Base-by-base conservation (phyloP, 2,113 vertebrate species). In the Microtus richardsoni region DNA sequence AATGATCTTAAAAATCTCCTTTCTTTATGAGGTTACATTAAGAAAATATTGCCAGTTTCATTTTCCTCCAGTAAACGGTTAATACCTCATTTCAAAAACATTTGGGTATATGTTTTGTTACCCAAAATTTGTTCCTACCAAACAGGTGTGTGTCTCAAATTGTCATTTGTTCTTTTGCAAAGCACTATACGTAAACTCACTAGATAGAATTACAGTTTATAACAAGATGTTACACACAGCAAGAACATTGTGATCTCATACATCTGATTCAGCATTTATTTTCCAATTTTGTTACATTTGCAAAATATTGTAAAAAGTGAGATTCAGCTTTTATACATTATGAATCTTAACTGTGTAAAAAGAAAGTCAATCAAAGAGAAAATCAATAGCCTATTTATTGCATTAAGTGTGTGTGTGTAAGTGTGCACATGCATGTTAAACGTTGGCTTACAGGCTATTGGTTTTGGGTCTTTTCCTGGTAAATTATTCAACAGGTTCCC, bases 401-500 rank as follows among this genome's bases (percentile, higher is more conserved):
- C 3, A 68, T 12, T 60, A 68, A 16, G 54, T 39, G 21, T 39
- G 21, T 78, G 4, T 79, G 17, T 22, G 19, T 39, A 7, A 26
- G 36, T 60, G 21, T 41, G n/a, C 13, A 41, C 2, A 33, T 60
- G 12, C 9, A 11, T 82, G 19, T 12, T 89, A 90, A 47, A 28
- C 13, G 33, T 96, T 78, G 75, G 73, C 75, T 87, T n/a, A 79
- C 1, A 94, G 26, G 8, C 54, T 86, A 3, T 96, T 94, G 24
- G 22, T 94, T 97, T 84, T 47, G 49, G 12, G 88, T 87, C 36
- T 78, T 14, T 94, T 93, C 30, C 78, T 71, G 44, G 60, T 21
- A 96, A 95, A 88, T 96, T 82, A 92, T 84, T 94, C 41, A 94
- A 44, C 44, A 95, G 36, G 3, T 94, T 64, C 64, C 66, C 36